Evolutionary conservation across 1,140 invertebrate genomes (phyloP).

Genomic region (Neotoxoptera formosana): DNA sequence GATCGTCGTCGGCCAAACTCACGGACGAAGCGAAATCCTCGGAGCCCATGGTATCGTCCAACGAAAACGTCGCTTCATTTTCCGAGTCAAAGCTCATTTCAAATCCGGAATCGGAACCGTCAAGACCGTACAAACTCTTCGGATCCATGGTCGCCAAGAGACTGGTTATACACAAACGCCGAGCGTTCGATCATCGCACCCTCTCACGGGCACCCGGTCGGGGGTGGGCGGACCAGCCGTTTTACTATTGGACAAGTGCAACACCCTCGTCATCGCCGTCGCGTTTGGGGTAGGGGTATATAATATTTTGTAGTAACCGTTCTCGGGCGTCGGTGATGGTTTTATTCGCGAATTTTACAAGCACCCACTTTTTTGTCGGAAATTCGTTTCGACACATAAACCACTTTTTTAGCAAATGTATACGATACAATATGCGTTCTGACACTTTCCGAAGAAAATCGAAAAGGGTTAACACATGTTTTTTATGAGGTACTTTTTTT

Average conservation of each 20-base stretch:
- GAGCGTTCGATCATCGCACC: background rate
- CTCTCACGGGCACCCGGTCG: background rate
- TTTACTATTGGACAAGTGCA: slow-evolving; percentile 54
- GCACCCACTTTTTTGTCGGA: background rate
- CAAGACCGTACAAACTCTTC: slow-evolving; percentile 49
- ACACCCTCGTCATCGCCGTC: background rate
- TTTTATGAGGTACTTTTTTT: background rate
- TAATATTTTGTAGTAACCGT: background rate
- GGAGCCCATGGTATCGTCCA: slow-evolving; percentile 59
- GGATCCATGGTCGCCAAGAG: slow-evolving; percentile 55
- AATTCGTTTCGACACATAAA: slow-evolving; percentile 52
- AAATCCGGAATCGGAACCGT: slow-evolving; percentile 59
- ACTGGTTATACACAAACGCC: slow-evolving; percentile 25
- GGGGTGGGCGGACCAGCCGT: slow-evolving; percentile 41
- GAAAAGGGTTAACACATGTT: slow-evolving; percentile 28
- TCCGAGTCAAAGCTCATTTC: slow-evolving; percentile 57
- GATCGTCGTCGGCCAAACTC: background rate
- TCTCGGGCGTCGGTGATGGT: background rate
- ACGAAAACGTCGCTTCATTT: slow-evolving; percentile 37
- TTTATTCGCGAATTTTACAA: slow-evolving; percentile 36
- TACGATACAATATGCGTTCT: too few species aligned
- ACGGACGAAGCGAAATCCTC: slow-evolving; percentile 45
- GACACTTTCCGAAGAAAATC: background rate
- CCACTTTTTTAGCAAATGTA: background rate
- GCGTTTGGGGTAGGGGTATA: background rate